Conservation (phyloP, 2,888 invertebrate genomes). For the Cyclophora albipunctata region DNA sequence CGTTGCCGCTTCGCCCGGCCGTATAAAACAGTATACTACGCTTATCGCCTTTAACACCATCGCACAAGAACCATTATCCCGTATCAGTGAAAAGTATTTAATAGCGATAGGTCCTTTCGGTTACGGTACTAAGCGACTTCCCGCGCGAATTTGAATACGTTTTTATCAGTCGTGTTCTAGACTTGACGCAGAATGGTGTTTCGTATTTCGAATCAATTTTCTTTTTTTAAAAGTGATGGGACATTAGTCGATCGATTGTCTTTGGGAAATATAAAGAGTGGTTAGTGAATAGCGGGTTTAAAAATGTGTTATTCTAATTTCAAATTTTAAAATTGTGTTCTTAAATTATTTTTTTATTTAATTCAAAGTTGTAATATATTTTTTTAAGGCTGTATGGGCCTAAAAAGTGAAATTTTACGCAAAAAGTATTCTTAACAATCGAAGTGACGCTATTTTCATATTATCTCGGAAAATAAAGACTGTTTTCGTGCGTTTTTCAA, state of each 20-base stretch:
- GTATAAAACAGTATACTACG: constrained; percentile 43
- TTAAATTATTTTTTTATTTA: constrained; percentile 1
- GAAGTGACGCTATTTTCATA: too few species aligned
- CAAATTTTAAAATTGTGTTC: too few species aligned
- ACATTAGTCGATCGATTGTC: neutral
- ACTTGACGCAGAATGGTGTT: constrained; percentile 32
- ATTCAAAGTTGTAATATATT: neutral
- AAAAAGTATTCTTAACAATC: too few species aligned
- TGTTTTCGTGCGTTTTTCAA: too few species aligned
- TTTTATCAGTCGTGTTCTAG: constrained; percentile 64
- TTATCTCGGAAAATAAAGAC: too few species aligned
- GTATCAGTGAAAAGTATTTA: constrained; percentile 52
- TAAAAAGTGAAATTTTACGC: too few species aligned
- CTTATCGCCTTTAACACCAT: constrained; percentile 62
- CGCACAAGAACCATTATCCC: constrained; percentile 38
- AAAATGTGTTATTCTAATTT: too few species aligned
- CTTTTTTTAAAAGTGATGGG: constrained; percentile 7
- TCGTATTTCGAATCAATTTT: constrained; percentile 25
- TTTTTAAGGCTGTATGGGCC: too few species aligned
- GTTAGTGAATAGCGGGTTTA: neutral
- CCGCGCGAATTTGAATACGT: constrained; percentile 73
- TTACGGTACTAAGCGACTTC: constrained; percentile 52
- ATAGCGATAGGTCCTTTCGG: constrained; percentile 60
- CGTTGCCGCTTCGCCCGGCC: constrained; percentile 54
- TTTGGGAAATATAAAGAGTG: constrained; percentile 7